A percentile compares a stretch with the other conserved stretches of the same genome.
These are phyloP conservation scores for Junonia oenone DNA, from an alignment of 2,888 invertebrate genomes.

Conservation along the genomic window DNA sequence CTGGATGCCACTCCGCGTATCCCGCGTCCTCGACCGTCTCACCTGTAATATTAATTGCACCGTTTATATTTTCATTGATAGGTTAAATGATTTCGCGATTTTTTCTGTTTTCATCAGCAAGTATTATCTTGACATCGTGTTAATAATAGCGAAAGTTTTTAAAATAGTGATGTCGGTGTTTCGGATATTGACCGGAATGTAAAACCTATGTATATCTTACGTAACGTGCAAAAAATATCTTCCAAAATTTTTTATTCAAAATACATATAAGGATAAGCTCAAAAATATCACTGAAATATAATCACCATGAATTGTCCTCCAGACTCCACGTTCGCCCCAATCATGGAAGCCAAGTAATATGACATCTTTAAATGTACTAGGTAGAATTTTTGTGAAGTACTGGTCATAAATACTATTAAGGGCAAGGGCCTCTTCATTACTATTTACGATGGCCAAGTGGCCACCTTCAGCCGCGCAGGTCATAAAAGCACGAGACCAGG, in stretches of 20 bases:
- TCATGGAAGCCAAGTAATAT: constrained; percentile 25
- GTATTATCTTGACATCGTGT: too few relatives aligned
- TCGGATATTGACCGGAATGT: too few relatives aligned
- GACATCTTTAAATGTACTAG: neutral
- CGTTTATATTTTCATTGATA: too few relatives aligned
- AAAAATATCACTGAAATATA: neutral
- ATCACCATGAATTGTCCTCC: constrained; percentile 31
- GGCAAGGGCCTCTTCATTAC: constrained; percentile 32
- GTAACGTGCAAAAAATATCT: too few relatives aligned
- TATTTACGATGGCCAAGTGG: constrained; percentile 31
- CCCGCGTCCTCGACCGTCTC: constrained; percentile 42
- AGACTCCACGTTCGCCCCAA: constrained; percentile 32
- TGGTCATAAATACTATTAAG: constrained; percentile 17
- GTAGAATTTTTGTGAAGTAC: neutral
- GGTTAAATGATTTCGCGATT: too few relatives aligned
- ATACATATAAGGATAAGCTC: too few relatives aligned
- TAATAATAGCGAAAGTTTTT: too few relatives aligned
- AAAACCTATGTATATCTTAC: too few relatives aligned
- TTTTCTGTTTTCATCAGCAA: too few relatives aligned
- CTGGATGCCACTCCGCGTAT: constrained; percentile 37
- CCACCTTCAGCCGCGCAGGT: constrained; percentile 32
- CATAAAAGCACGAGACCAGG: constrained; percentile 30
- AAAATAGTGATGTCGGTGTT: too few relatives aligned
- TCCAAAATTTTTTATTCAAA: too few relatives aligned
- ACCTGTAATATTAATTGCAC: constrained; percentile 33